Evolutionary conservation across 1,140 invertebrate genomes (phyloP).

Genomic region (Cardiocondyla obscurior): DNA sequence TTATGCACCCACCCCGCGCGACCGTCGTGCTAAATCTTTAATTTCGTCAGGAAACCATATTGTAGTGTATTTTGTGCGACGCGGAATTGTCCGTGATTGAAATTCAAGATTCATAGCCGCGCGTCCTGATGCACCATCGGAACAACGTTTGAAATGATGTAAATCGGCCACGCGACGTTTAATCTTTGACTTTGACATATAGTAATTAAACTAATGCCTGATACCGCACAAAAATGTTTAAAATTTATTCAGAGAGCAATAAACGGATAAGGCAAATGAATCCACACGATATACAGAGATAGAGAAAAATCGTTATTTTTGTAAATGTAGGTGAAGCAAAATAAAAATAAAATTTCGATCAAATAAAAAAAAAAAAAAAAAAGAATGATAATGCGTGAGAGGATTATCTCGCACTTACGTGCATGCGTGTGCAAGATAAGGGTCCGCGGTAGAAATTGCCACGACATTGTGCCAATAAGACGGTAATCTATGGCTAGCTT

Average conservation of each 20-base stretch:
- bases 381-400: background rate
- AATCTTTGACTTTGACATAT: constrained; percentile 1
- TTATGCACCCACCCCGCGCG: constrained; percentile 51
- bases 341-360: background rate
- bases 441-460: background rate
- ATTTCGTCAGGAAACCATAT: constrained; percentile 40
- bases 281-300: too few relatives aligned
- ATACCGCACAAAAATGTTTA: background rate
- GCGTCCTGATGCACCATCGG: background rate
- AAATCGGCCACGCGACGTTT: constrained; percentile 3
- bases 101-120: constrained; percentile 61
- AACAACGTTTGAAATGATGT: constrained; percentile 20
- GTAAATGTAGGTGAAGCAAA: background rate
- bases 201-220: constrained; percentile 35
- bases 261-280: background rate
- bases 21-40: constrained; percentile 43
- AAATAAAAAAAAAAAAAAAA: background rate
- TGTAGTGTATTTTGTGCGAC: constrained; percentile 27
- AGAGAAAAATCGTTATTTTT: background rate
- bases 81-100: constrained; percentile 51
- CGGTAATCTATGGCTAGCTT: constrained; percentile 78
- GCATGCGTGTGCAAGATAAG: constrained; percentile 1
- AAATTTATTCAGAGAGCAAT: background rate
- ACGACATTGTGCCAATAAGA: constrained; percentile 33
- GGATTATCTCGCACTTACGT: background rate